A percentile compares a stretch with the other conserved stretches of the same genome.
phyloP scores from a whole-genome alignment of 2,888 invertebrate species.

The Leucophenga maculata region DNA sequence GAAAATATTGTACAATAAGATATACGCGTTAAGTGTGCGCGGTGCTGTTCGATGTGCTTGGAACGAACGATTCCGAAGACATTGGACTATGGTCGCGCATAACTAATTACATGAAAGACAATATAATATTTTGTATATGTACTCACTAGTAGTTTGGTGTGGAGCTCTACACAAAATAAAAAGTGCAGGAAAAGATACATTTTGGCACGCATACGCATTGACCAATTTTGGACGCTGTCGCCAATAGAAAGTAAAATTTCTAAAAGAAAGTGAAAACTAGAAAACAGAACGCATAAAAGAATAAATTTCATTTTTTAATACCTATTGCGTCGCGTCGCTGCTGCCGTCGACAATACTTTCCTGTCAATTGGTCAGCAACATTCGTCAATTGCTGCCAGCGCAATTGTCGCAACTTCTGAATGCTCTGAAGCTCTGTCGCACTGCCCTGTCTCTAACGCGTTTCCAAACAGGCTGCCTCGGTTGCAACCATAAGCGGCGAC shows the following conservation, averaged over 20 bases:
- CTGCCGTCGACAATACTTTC: conserved; percentile 28
- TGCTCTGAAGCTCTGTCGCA: conserved; percentile 21
- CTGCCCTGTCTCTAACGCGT: conserved; percentile 39
- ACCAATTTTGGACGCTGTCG: not conserved
- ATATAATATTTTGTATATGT: conserved; percentile 36
- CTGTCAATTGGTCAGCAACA: not conserved
- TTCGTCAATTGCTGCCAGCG: conserved; percentile 40
- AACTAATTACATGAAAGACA: conserved; percentile 62
- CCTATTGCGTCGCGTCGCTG: conserved; percentile 36
- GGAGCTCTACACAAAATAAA: conserved; percentile 16
- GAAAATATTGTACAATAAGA: not conserved
- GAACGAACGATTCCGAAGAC: too few species aligned
- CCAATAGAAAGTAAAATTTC: conserved; percentile 47
- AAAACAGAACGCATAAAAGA: conserved; percentile 54
- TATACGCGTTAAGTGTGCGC: not conserved
- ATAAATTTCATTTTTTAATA: conserved; percentile 58
- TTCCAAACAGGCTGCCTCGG: conserved; percentile 1
- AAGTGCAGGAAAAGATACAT: conserved; percentile 42
- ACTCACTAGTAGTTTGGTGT: conserved; percentile 18
- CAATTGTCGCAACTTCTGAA: conserved; percentile 1
- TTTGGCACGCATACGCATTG: conserved; percentile 62
- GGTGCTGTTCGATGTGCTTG: not conserved
- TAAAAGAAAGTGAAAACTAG: conserved; percentile 61
- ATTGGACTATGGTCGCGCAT: conserved; percentile 39
- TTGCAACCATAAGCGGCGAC: conserved; percentile 37